Base-by-base conservation (phyloP, 2,797 vertebrate species). In the Muscicapa striata region DNA sequence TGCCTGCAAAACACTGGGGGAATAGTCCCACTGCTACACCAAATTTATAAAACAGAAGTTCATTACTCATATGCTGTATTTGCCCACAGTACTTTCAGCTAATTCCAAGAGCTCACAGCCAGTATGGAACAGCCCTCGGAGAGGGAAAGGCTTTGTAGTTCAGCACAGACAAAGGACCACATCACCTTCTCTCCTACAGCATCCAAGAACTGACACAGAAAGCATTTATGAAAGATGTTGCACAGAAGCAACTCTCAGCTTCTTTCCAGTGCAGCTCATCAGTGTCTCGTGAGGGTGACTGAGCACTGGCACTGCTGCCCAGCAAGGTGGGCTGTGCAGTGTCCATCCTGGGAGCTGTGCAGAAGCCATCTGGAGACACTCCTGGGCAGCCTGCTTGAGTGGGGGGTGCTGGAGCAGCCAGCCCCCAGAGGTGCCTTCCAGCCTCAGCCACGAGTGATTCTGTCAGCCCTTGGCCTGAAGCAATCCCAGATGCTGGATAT, bases 51-150 rank as follows among this genome's bases (percentile, higher is more conserved):
- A 93, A 17, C 49, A 67, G 48, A 68, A 93, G 58, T 64, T 79
- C 40, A 75, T 72, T 94, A 72, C 57, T 83, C 46, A 70, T 32
- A 41, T 5, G 32, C 34, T 61, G 9, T 49, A 88, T 74, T 67
- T 84, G 64, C 57, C 49, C 54, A 83, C 36, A 77, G 84, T 16
- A 12, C 36, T 57, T 87, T 70, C 34, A 70, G 52, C n/a, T 77
- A 62, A 61, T 85, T 92, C 89, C 80, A 80, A 67, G 68, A 90
- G 75, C 75, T 93, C 85, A 54, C 22, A 82, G 62, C 27, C 67
- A 67, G 30, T 8, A 17, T 1, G 8, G 27, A 90, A n/a, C 18
- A 58, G 30, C 38, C 64, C 49, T 46, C 3, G 3, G 45, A 83
- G 38, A 74, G 7, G 49, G 59, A 89, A 83, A 81, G 16, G 15